These are phyloP conservation scores for Channallabes apus DNA, from an alignment of 2,797 vertebrate species.

Conservation along the genomic window DNA sequence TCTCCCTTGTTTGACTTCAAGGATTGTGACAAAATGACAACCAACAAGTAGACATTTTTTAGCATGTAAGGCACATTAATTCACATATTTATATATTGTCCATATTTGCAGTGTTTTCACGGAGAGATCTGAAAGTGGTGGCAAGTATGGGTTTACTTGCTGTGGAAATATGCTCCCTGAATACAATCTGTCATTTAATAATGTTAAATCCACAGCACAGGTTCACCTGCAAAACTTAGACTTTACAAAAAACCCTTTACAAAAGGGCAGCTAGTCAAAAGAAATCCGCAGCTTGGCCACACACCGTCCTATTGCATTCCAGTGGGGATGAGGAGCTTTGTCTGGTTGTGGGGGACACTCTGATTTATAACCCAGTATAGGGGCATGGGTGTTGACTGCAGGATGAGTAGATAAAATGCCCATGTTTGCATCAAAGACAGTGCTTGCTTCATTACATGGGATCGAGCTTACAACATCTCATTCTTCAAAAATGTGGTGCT, in stretches of 20 bases:
- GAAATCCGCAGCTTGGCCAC: constrained; percentile 21
- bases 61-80: constrained; percentile 10
- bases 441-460: constrained; percentile 36
- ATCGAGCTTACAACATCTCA: constrained; percentile 37
- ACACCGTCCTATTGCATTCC: constrained; percentile 50
- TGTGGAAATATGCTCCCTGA: constrained; percentile 29
- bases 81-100: not conserved
- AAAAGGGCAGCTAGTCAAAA: constrained; percentile 33
- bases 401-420: constrained; percentile 34
- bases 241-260: constrained; percentile 9
- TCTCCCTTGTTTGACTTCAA: constrained; percentile 47
- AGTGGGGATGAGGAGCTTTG: constrained; percentile 50
- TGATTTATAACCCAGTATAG: constrained; percentile 46
- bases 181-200: constrained; percentile 30
- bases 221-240: constrained; percentile 48
- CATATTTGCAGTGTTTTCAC: constrained; percentile 29
- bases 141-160: not conserved
- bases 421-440: constrained; percentile 42
- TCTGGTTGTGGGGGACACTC: constrained; percentile 43
- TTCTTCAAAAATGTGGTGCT: constrained; percentile 47
- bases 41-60: constrained; percentile 41
- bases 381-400: constrained; percentile 28
- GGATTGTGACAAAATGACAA: constrained; percentile 44
- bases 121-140: constrained; percentile 5
- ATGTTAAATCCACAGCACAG: constrained; percentile 41